Evolutionary conservation across 2,888 invertebrate species (phyloP).

Genomic region (Drosophila greeni): DNA sequence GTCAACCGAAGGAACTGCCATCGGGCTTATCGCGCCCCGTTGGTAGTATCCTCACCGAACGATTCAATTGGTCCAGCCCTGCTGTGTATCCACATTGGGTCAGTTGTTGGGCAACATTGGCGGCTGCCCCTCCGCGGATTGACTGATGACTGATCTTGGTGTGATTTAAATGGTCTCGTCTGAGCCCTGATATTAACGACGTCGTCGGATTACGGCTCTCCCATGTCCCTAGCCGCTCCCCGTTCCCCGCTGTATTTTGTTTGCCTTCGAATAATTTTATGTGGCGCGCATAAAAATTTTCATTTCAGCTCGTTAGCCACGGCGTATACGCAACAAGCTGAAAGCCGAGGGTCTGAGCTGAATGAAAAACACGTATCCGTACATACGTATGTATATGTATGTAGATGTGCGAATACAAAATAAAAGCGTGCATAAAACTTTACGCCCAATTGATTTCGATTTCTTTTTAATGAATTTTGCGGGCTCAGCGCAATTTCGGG

Average conservation of each 20-base stretch:
- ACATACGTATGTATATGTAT: neutral
- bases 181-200: constrained; percentile 51
- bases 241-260: neutral
- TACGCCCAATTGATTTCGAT: constrained; percentile 64
- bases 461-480: constrained; percentile 64
- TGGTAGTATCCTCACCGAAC: neutral
- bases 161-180: constrained; percentile 57
- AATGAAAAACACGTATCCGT: constrained; percentile 6
- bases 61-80: too few relatives aligned
- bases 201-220: constrained; percentile 16
- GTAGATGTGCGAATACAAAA: constrained; percentile 16
- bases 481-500: constrained; percentile 41
- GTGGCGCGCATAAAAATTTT: constrained; percentile 55
- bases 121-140: neutral
- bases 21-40: neutral
- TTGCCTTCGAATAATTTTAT: constrained; percentile 55
- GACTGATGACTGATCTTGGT: constrained; percentile 57
- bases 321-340: constrained; percentile 47
- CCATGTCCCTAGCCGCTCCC: neutral
- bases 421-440: constrained; percentile 42
- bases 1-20: neutral
- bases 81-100: constrained; percentile 9
- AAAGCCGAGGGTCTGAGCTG: neutral
- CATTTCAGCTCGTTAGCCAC: constrained; percentile 62
- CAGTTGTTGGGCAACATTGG: neutral